Conservation (phyloP, 2,113 vertebrate genomes). For the Colinus virginianus region DNA sequence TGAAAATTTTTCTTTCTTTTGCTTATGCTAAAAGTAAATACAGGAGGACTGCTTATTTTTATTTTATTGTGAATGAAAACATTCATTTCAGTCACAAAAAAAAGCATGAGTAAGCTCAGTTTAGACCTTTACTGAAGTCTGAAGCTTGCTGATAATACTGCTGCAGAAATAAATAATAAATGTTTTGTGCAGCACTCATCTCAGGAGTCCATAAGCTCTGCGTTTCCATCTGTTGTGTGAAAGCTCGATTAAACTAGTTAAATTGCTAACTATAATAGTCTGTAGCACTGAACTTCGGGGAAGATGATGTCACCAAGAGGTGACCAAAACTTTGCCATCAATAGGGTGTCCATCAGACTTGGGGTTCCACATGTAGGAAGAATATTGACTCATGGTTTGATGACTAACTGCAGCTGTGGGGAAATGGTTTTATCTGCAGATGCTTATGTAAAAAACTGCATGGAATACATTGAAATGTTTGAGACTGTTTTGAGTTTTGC, state of each 20-base stretch:
- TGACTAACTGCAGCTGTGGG: conserved; percentile 47
- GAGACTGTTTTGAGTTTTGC: conserved; percentile 2
- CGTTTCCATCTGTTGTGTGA: background rate
- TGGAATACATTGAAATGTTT: conserved; percentile 29
- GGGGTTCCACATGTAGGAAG: fast-evolving
- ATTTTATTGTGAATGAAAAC: background rate
- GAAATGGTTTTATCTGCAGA: conserved; percentile 52
- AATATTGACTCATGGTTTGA: background rate
- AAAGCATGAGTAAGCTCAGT: background rate
- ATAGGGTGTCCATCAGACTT: background rate
- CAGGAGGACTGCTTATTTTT: too few species aligned
- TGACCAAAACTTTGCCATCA: background rate
- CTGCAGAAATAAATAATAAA: background rate
- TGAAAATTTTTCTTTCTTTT: background rate
- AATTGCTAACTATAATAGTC: background rate
- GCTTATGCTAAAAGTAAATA: background rate
- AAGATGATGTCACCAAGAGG: background rate
- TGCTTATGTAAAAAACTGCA: conserved; percentile 38
- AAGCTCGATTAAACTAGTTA: background rate
- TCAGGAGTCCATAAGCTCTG: background rate
- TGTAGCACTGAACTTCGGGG: background rate
- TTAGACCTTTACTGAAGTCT: background rate
- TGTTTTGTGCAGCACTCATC: background rate
- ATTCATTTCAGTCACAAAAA: background rate
- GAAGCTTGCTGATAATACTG: background rate